Conservation (phyloP, 2,888 invertebrate genomes). For the Chymomyza fuscimana region DNA sequence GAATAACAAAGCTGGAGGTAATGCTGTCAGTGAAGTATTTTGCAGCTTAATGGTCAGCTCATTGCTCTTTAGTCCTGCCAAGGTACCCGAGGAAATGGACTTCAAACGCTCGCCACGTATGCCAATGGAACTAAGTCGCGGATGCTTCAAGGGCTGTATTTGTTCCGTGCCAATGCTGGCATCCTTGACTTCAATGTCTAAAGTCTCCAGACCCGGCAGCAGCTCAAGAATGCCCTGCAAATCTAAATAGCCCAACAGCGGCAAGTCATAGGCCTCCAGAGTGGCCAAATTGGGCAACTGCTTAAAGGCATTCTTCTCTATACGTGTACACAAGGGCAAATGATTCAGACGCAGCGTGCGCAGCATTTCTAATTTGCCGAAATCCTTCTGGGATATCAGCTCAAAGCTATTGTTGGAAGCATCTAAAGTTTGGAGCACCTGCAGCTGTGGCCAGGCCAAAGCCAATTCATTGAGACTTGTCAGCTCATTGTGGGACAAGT, state of each 20-base stretch:
- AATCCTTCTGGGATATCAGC: slow-evolving; percentile 87
- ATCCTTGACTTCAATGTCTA: slow-evolving; percentile 94
- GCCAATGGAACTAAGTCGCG: slow-evolving; percentile 87
- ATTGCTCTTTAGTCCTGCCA: slow-evolving; percentile 89
- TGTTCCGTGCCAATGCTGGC: slow-evolving; percentile 90
- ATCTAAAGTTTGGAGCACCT: slow-evolving; percentile 87
- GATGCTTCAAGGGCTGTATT: slow-evolving; percentile 88
- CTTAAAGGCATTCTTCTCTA: slow-evolving; percentile 91
- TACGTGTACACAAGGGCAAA: slow-evolving; percentile 85
- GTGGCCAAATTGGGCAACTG: slow-evolving; percentile 85
- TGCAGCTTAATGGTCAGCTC: slow-evolving; percentile 86
- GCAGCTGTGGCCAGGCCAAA: slow-evolving; percentile 85
- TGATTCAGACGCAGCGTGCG: slow-evolving; percentile 84
- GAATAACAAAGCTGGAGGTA: slow-evolving; percentile 91
- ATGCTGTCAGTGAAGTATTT: slow-evolving; percentile 88
- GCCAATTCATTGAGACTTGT: slow-evolving; percentile 83
- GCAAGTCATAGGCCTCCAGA: slow-evolving; percentile 87
- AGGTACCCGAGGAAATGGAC: slow-evolving; percentile 89
- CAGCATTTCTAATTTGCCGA: slow-evolving; percentile 85
- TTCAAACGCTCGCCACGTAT: slow-evolving; percentile 87
- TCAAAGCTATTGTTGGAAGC: slow-evolving; percentile 91
- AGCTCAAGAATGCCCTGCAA: slow-evolving; percentile 90
- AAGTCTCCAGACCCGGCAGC: slow-evolving; percentile 86
- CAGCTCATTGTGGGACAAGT: slow-evolving; percentile 87
- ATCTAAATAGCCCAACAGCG: slow-evolving; percentile 90